These are phyloP conservation scores for Callithrix jacchus DNA, from an alignment of 2,113 vertebrate species.

Conservation along the genomic window DNA sequence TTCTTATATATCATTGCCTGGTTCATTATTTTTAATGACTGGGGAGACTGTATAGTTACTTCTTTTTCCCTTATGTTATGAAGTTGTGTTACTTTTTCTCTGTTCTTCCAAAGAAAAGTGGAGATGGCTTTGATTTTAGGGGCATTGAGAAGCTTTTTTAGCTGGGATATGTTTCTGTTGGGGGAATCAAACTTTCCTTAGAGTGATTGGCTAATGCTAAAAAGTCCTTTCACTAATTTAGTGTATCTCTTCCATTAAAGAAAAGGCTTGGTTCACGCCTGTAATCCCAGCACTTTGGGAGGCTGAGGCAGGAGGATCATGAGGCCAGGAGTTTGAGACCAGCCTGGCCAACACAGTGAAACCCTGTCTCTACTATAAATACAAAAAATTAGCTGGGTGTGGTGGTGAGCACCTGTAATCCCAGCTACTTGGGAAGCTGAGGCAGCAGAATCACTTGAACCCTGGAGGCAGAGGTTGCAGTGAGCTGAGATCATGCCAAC, in stretches of 20 bases:
- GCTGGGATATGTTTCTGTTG: background rate
- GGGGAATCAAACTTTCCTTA: background rate
- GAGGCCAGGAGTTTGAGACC: too few species aligned
- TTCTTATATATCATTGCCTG: background rate
- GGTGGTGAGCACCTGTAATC: too few species aligned
- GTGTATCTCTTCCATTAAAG: constrained; percentile 27
- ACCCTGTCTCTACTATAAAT: too few species aligned
- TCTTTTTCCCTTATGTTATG: background rate
- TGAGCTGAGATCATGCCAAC: too few species aligned
- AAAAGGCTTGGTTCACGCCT: background rate
- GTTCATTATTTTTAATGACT: constrained; percentile 39
- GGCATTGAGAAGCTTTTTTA: background rate
- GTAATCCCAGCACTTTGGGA: too few species aligned
- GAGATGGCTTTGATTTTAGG: constrained; percentile 37
- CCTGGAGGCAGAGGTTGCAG: too few species aligned
- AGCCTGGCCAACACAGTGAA: too few species aligned
- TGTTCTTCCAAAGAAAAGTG: background rate
- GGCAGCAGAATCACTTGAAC: too few species aligned
- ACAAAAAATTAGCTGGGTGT: too few species aligned
- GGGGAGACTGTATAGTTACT: background rate
- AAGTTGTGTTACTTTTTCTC: background rate
- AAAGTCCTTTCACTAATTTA: background rate
- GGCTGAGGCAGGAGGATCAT: too few species aligned
- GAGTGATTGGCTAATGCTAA: background rate
- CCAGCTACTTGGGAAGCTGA: too few species aligned